These are phyloP conservation scores for Echiichthys vipera DNA, from an alignment of 2,797 vertebrate species.

Conservation along the genomic window DNA sequence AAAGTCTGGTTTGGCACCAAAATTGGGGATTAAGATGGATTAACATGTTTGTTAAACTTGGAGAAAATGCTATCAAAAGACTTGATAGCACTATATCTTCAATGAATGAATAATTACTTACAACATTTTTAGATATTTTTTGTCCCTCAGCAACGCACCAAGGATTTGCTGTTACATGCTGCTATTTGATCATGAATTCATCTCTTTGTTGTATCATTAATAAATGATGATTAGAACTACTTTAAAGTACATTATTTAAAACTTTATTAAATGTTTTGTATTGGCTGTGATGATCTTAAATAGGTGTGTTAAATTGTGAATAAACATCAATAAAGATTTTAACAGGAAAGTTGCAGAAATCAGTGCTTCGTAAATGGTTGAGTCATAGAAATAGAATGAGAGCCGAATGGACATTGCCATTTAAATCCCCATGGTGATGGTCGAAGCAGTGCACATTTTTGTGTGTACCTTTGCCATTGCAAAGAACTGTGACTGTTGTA, in stretches of 20 bases:
- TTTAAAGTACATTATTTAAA: constrained; percentile 5
- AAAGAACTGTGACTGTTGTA: too few species aligned
- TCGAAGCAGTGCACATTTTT: too few species aligned
- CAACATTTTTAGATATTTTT: not conserved
- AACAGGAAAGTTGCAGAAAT: not conserved
- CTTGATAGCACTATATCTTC: not conserved
- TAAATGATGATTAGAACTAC: not conserved
- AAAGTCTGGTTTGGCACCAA: constrained; percentile 51
- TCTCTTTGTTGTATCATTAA: not conserved
- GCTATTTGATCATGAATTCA: not conserved
- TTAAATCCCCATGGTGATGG: too few species aligned
- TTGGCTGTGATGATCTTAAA: not conserved
- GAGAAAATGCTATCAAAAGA: constrained; percentile 10
- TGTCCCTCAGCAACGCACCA: not conserved
- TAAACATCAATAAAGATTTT: not conserved
- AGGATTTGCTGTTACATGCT: not conserved
- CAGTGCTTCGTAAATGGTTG: not conserved
- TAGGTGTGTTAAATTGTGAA: not conserved
- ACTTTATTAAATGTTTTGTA: not conserved
- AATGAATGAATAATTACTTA: constrained; percentile 16
- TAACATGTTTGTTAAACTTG: constrained; percentile 42
- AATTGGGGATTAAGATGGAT: constrained; percentile 54
- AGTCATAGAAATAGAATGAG: too few species aligned
- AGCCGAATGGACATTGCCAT: too few species aligned
- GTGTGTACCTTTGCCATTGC: too few species aligned